Base-by-base conservation (phyloP, 1,140 invertebrate species). In the Meloidogyne exigua region DNA sequence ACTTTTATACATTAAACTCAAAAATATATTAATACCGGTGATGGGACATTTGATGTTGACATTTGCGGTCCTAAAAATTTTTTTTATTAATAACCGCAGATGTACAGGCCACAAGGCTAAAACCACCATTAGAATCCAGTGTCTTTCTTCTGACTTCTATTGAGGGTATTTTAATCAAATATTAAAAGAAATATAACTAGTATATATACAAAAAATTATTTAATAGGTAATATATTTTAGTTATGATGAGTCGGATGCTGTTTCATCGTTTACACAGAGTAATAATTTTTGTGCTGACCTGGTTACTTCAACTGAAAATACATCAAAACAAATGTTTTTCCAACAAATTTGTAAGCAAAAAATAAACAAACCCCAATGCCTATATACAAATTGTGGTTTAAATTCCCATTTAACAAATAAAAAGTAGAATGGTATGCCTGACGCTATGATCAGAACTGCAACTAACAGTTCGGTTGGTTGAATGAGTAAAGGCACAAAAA, bases 351-450 rank as follows among this genome's bases (percentile, higher is more conserved):
- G 0, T 7, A 39, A 39, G 9, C 10, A 32, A 3, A 23, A 25
- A 39, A 36, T 3, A 68, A n/a, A 3, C 79, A 86, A 67, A 85
- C 85, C 68, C 84, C 84, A 85, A 13, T 70, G 63, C 9, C 49
- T 49, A 21, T 84, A 36, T 0, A 87, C 21, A 44, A 71, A 68
- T 18, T 62, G 39, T 12, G 84, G 85, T 49, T 81, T 86, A 15
- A 32, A 66, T 28, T 76, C 32, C 18, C 42, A 71, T 10, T 71
- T 68, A 57, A 86, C 84, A 64, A 86, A 86, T 28, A 83, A 49
- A 65, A 84, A 75, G 71, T 87, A 86, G 44, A 87, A 64, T n/a
- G 85, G 85, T 26, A 86, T 49, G 9, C 85, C 85, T 23, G 84
- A 76, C 3, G 80, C 64, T 64, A 86, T 87, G 2, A 86, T 75